Conservation (phyloP, 2,888 invertebrate species). For the Dendrolimus houi region DNA sequence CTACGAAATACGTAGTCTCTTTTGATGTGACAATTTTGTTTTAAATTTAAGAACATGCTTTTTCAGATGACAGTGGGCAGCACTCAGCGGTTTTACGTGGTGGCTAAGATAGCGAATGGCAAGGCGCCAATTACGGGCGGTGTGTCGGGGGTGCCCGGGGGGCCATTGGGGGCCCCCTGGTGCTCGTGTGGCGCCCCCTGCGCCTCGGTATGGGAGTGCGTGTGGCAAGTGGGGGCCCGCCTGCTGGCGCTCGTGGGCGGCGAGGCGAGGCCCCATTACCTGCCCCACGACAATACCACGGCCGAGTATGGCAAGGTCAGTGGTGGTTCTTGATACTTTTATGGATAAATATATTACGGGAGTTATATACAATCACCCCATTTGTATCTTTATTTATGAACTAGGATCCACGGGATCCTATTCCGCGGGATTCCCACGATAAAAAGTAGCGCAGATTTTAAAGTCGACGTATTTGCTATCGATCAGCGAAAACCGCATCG, state of each 20-base stretch:
- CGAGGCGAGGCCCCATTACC: slow-evolving; percentile 70
- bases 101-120: slow-evolving; percentile 27
- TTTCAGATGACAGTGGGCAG: slow-evolving; percentile 88
- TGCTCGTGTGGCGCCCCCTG: slow-evolving; percentile 20
- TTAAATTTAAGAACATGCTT: no score
- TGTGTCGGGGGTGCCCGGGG: slow-evolving; percentile 18
- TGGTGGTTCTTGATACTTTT: neutral
- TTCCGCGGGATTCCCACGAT: no score
- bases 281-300: slow-evolving; percentile 74
- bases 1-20: no score
- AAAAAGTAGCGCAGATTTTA: no score
- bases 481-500: no score
- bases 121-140: slow-evolving; percentile 8
- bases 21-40: no score
- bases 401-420: no score
- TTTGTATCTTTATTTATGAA: no score
- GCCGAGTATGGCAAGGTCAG: slow-evolving; percentile 80
- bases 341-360: no score
- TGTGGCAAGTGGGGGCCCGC: slow-evolving; percentile 92
- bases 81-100: slow-evolving; percentile 89
- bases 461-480: no score
- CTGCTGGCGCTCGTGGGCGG: slow-evolving; percentile 87
- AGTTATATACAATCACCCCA: no score
- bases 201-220: slow-evolving; percentile 90
- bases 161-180: slow-evolving; percentile 23